These are phyloP conservation scores for Australoheros facetus DNA, from an alignment of 2,797 vertebrate genomes.

Conservation along the genomic window DNA sequence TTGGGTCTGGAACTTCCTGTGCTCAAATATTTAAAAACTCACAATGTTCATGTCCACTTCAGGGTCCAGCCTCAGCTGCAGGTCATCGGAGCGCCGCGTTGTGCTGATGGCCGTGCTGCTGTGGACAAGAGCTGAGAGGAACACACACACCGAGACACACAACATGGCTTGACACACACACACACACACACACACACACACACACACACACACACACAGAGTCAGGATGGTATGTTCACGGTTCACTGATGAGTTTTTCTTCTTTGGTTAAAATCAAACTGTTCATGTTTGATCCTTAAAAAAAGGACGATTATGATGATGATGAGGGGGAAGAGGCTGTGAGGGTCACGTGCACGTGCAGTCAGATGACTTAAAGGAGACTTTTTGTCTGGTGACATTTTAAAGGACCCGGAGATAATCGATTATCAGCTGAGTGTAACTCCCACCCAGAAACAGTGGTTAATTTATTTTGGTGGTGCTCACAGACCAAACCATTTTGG, in stretches of 20 bases:
- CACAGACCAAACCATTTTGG: too few species aligned
- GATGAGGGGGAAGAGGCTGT: neutral
- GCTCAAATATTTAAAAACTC: conserved; percentile 23
- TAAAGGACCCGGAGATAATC: neutral
- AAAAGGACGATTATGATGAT: neutral
- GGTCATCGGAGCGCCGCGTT: neutral
- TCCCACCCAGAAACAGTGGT: too few species aligned
- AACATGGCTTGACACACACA: conserved; percentile 34
- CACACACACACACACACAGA: conserved; percentile 23
- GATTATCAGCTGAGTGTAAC: neutral
- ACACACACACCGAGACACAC: conserved; percentile 40
- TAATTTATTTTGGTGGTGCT: too few species aligned
- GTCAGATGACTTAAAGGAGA: neutral
- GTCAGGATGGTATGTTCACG: neutral
- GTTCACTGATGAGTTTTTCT: neutral
- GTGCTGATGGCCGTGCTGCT: neutral
- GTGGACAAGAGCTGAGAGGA: conserved; percentile 11
- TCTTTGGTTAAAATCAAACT: neutral
- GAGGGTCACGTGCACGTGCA: neutral
- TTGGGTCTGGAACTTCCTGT: neutral
- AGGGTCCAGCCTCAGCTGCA: conserved; percentile 67
- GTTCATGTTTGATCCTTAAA: neutral
- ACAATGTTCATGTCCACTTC: conserved; percentile 85
- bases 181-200: conserved; percentile 22
- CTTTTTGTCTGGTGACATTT: too few species aligned